Conservation (phyloP, 1,140 invertebrate species). For the Achatina immaculata region DNA sequence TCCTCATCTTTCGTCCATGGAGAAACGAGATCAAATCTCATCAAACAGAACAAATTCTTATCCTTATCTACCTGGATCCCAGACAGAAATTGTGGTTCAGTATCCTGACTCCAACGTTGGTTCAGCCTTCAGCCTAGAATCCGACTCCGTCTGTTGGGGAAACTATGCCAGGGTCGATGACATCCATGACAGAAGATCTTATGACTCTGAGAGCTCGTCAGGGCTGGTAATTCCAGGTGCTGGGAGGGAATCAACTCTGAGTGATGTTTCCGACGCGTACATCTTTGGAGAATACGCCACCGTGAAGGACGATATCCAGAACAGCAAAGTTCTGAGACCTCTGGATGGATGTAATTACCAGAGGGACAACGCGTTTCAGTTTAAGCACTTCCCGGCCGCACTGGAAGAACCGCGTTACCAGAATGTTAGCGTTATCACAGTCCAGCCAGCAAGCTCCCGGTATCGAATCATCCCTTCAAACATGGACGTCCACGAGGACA, state of each 20-base stretch:
- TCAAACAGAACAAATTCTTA: neutral
- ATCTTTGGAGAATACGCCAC: slow-evolving; percentile 37
- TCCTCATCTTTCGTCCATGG: slow-evolving; percentile 29
- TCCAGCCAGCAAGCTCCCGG: neutral
- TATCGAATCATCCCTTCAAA: neutral
- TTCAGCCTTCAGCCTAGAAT: neutral
- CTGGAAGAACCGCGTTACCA: slow-evolving; percentile 10
- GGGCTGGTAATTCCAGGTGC: slow-evolving; percentile 28
- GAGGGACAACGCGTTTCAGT: neutral
- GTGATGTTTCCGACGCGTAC: slow-evolving; percentile 30
- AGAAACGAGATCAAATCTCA: neutral
- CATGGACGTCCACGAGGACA: slow-evolving; percentile 9
- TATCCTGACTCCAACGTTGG: neutral
- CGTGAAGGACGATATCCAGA: slow-evolving; percentile 26
- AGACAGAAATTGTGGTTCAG: neutral
- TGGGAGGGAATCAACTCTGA: slow-evolving; percentile 32
- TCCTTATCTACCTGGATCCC: slow-evolving; percentile 5
- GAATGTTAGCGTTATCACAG: slow-evolving; percentile 15
- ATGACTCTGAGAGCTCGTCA: slow-evolving; percentile 37
- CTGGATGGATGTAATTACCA: neutral
- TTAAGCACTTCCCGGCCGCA: slow-evolving; percentile 21
- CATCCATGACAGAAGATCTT: slow-evolving; percentile 22
- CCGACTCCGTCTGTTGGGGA: slow-evolving; percentile 27
- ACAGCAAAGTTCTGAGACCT: neutral
- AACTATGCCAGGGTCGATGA: slow-evolving; percentile 35